Percentiles rank a stretch among this genome's conserved stretches.
phyloP scores from a whole-genome alignment of 1,140 invertebrate genomes.

The Branchinecta lynchi region DNA sequence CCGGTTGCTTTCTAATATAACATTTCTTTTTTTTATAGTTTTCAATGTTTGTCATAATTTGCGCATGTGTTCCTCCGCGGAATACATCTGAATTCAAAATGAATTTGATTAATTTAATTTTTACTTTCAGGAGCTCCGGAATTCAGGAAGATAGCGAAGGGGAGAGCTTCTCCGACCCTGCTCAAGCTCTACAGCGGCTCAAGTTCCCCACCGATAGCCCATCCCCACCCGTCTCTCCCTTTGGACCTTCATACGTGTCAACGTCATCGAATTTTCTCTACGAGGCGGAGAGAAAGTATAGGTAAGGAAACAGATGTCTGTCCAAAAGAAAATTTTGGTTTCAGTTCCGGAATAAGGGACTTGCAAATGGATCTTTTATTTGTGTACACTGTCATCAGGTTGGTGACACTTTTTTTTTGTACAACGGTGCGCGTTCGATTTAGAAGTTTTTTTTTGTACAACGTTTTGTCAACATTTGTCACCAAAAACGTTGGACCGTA shows the following conservation, averaged over 20 bases:
- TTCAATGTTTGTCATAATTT: slow-evolving; percentile 16
- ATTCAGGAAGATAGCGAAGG: slow-evolving; percentile 40
- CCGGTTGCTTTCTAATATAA: not conserved
- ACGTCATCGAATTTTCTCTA: not conserved
- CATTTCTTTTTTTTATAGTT: not conserved
- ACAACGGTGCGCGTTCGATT: too few relatives aligned
- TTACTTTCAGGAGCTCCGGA: slow-evolving; percentile 38
- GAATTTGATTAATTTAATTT: not conserved
- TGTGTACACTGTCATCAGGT: too few relatives aligned
- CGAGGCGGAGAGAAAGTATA: not conserved
- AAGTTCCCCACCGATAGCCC: slow-evolving; percentile 10
- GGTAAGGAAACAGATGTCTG: not conserved
- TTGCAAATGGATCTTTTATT: too few relatives aligned
- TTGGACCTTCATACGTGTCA: not conserved
- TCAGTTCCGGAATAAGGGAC: too few relatives aligned
- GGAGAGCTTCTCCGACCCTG: slow-evolving; percentile 25
- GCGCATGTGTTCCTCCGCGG: too few relatives aligned
- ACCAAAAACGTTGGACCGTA: too few relatives aligned
- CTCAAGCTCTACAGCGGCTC: not conserved
- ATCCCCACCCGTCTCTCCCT: not conserved
- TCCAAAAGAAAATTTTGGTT: too few relatives aligned
- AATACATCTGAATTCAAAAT: too few relatives aligned
- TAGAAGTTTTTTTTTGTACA: too few relatives aligned
- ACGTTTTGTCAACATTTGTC: too few relatives aligned
- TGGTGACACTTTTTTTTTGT: too few relatives aligned